Evolutionary conservation across 2,888 invertebrate species (phyloP), one percentile per base, ranked within the genome.

Genomic region (Yponomeuta evonymella): DNA sequence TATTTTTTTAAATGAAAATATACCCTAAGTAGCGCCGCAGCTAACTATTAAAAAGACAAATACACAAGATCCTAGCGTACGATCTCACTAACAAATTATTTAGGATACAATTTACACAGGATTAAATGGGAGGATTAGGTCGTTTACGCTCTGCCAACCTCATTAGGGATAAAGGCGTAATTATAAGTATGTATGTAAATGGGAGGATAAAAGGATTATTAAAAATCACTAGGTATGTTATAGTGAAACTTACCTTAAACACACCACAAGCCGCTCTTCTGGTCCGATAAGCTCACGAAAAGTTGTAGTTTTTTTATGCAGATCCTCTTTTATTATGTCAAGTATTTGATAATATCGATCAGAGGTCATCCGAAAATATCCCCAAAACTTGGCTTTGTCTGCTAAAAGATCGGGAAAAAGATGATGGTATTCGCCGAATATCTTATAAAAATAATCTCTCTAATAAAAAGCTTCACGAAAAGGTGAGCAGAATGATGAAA

Each of bases 191-290:
- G 23, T 65, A 65, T 65, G 65, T 29, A 65, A 71, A 67, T 71
- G 62, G 71, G 68, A 71, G 71, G 68, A 71, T 71, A 69, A 71
- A 71, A 71, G 71, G 63, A 68, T 67, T 68, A 23, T 36, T 36
- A 36, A 36, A 36, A 36, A 36, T 71, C 63, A 63, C 68, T 29
- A 71, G 63, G 63, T 67, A 63, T 69, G 63, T 8, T 65, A 70
- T 69, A 70, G 23, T 71, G 66, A 70, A 71, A 71, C 70, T 70
- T 70, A 72, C 70, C 72, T 70, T 62, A 72, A 72, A 72, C 72
- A 72, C 72, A 72, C 70, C 70, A 70, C 72, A 72, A 72, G 69
- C 70, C 72, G 70, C 70, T 72, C 72, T 72, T 72, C 72, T 72
- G 72, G 72, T 70, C 70, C 70, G 69, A 70, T 70, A 70, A 70